Conservation (phyloP, 2,888 invertebrate species). For the Entomobrya multifasciata region DNA sequence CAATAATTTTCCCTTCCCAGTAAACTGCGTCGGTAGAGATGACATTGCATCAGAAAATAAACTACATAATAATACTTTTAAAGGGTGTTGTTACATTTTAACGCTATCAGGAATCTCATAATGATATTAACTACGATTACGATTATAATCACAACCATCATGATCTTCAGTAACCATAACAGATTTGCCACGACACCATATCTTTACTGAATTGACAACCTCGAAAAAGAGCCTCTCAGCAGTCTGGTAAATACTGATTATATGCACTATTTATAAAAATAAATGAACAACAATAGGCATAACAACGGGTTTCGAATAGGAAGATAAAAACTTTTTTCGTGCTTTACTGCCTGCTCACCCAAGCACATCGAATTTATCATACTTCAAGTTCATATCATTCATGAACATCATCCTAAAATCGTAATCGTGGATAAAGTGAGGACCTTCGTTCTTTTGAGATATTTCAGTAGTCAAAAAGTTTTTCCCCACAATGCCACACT, state of each 20-base stretch:
- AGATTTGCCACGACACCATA: conserved; percentile 3
- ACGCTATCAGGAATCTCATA: conserved; percentile 6
- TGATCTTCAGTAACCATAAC: conserved; percentile 67
- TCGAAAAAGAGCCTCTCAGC: background rate
- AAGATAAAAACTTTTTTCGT: conserved; percentile 29
- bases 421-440: background rate
- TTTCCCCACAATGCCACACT: no score
- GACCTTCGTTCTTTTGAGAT: background rate
- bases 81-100: conserved; percentile 1
- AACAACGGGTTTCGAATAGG: conserved; percentile 50
- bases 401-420: no score
- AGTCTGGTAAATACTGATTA: background rate
- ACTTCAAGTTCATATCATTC: background rate
- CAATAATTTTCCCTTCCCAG: no score
- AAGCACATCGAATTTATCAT: conserved; percentile 30
- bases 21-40: no score
- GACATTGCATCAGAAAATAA: no score
- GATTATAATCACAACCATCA: background rate
- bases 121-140: conserved; percentile 5
- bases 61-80: no score
- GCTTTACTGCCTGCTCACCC: conserved; percentile 42
- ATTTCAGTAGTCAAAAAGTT: no score
- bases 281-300: conserved; percentile 39
- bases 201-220: background rate
- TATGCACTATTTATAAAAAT: conserved; percentile 69